These are phyloP conservation scores for Hassar affinis DNA, from an alignment of 2,113 vertebrate species.

Conservation along the genomic window DNA sequence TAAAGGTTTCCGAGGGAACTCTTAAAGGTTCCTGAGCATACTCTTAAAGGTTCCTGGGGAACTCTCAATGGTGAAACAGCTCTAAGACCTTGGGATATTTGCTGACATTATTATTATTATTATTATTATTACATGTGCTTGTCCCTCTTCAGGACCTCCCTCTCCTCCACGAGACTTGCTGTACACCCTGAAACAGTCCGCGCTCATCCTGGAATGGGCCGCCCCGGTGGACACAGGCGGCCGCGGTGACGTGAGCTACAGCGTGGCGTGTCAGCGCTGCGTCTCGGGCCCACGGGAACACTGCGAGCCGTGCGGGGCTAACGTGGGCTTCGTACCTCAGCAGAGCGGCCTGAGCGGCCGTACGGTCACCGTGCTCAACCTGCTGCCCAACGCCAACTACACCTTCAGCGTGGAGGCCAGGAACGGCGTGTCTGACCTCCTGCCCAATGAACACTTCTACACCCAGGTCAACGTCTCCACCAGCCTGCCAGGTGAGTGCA, in stretches of 20 bases:
- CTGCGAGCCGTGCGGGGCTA: slow-evolving; percentile 82
- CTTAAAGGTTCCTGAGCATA: too few relatives aligned
- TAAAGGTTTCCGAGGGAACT: too few relatives aligned
- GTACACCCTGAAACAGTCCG: slow-evolving; percentile 85
- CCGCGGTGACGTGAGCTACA: slow-evolving; percentile 85
- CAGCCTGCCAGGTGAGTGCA: slow-evolving; percentile 74
- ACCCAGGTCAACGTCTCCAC: slow-evolving; percentile 87
- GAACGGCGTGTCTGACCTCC: slow-evolving; percentile 85
- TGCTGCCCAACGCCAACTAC: slow-evolving; percentile 88
- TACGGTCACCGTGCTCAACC: slow-evolving; percentile 85
- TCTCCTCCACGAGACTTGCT: slow-evolving; percentile 84
- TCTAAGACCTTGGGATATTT: too few relatives aligned
- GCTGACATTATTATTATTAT: too few relatives aligned
- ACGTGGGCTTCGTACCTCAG: slow-evolving; percentile 88
- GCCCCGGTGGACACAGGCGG: slow-evolving; percentile 80
- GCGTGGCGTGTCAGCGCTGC: slow-evolving; percentile 82
- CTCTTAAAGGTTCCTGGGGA: too few relatives aligned
- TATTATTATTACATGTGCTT: too few relatives aligned
- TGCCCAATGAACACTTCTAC: slow-evolving; percentile 76
- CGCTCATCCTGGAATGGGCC: slow-evolving; percentile 83
- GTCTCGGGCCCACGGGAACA: slow-evolving; percentile 35
- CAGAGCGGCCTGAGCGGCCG: slow-evolving; percentile 83
- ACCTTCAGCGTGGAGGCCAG: slow-evolving; percentile 84
- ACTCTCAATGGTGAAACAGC: too few relatives aligned
- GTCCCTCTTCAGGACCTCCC: slow-evolving; percentile 76